Evolutionary conservation across 35 echinoderm and acorn worm genomes (phyloP).

Genomic region (Diadema setosum): DNA sequence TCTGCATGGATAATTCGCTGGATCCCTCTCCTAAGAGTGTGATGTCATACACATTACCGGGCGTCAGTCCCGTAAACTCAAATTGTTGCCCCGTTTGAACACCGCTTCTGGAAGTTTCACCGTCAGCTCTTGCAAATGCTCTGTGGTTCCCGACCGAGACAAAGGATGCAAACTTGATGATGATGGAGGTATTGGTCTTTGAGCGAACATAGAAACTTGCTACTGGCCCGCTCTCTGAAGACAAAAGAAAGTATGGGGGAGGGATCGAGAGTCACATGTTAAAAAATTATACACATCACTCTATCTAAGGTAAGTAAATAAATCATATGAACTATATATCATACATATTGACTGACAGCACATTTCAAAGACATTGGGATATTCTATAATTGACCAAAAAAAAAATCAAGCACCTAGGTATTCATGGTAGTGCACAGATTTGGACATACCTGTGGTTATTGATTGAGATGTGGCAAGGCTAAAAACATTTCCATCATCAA

Average conservation of each 20-base stretch:
- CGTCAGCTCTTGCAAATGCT: too few species aligned
- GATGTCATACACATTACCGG: background rate
- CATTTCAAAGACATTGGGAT: too few species aligned
- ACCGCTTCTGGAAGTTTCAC: background rate
- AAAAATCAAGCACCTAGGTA: too few species aligned
- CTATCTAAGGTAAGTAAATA: background rate
- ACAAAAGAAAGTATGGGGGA: background rate
- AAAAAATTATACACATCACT: background rate
- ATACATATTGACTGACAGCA: too few species aligned
- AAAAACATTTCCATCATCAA: background rate
- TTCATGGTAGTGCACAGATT: too few species aligned
- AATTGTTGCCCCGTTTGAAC: background rate
- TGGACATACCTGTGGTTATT: background rate
- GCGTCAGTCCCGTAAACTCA: background rate
- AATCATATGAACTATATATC: too few species aligned
- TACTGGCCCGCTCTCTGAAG: background rate
- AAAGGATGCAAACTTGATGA: constrained; percentile 6
- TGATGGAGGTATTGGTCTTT: background rate
- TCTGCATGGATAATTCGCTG: background rate
- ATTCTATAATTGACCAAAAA: too few species aligned
- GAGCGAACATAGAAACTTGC: background rate
- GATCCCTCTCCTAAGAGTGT: background rate
- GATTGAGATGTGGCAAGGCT: background rate
- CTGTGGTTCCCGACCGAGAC: too few species aligned
- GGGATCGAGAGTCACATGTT: background rate